A percentile compares a stretch with the other conserved stretches of the same genome.
Evolutionary conservation across 23 tunicate genomes (phyloP).

Genomic region (Phallusia fumigata): DNA sequence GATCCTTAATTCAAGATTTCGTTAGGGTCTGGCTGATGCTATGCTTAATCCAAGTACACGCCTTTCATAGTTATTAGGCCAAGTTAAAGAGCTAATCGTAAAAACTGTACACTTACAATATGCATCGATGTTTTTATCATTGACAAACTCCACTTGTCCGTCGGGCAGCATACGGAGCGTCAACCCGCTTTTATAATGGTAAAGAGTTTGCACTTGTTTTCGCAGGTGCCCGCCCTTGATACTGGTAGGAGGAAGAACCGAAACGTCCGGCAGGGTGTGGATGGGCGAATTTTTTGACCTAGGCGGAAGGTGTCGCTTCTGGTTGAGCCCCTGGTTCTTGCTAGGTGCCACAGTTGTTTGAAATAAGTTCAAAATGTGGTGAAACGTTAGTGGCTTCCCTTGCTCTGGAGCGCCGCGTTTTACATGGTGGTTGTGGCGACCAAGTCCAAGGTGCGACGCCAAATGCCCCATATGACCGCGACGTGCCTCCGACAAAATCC

Average conservation of each 20-base stretch:
- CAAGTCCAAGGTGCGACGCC: background rate
- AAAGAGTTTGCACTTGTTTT: background rate
- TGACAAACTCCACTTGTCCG: background rate
- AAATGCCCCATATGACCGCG: too few species aligned
- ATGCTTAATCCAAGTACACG: too few species aligned
- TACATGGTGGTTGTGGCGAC: background rate
- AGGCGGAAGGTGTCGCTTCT: background rate
- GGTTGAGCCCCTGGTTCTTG: background rate
- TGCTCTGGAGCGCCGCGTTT: background rate
- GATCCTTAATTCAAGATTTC: too few species aligned
- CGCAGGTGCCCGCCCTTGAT: background rate
- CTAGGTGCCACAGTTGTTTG: background rate
- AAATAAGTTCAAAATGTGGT: background rate
- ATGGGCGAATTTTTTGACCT: background rate
- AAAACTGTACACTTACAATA: constrained; percentile 12
- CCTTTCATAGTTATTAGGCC: too few species aligned
- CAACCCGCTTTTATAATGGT: background rate
- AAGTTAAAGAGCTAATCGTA: too few species aligned
- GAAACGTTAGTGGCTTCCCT: background rate
- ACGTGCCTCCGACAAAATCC: too few species aligned
- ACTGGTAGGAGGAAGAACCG: background rate
- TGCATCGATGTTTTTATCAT: background rate
- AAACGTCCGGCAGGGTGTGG: background rate
- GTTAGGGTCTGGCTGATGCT: too few species aligned
- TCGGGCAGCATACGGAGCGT: constrained; percentile 3